Conservation (phyloP, 1,140 invertebrate species). For the Onthophagus taurus region DNA sequence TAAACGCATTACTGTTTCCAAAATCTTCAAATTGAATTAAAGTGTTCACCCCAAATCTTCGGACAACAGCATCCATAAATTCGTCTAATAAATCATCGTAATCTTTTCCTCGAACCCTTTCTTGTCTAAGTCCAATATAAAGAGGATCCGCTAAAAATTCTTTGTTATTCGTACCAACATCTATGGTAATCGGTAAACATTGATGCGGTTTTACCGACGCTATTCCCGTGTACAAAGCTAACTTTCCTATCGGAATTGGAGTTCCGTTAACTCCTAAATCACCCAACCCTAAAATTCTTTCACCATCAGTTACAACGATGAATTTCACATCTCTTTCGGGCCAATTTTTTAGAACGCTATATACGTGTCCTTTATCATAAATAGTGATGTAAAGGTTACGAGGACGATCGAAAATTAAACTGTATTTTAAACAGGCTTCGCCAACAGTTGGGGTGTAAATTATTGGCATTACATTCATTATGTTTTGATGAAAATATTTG, state of each 20-base stretch:
- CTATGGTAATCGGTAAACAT: constrained; percentile 84
- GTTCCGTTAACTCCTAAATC: constrained; percentile 92
- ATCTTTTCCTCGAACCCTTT: constrained; percentile 64
- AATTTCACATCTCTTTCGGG: constrained; percentile 87
- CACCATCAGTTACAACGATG: constrained; percentile 92
- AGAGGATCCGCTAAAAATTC: constrained; percentile 75
- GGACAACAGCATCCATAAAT: constrained; percentile 88
- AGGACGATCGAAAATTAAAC: constrained; percentile 86
- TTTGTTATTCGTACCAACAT: constrained; percentile 89
- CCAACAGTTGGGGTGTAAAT: constrained; percentile 98
- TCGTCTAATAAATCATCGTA: constrained; percentile 96
- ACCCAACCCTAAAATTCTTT: constrained; percentile 87
- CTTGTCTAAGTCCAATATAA: constrained; percentile 85
- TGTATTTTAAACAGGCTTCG: constrained; percentile 93
- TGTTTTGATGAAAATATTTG: constrained; percentile 83
- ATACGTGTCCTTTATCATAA: constrained; percentile 90
- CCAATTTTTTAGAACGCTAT: constrained; percentile 83
- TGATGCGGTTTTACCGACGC: constrained; percentile 90
- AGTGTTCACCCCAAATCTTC: constrained; percentile 71
- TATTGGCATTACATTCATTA: constrained; percentile 93
- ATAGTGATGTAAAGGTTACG: constrained; percentile 94
- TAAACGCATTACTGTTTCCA: constrained; percentile 83
- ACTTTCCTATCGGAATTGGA: constrained; percentile 93
- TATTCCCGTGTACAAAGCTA: constrained; percentile 85
- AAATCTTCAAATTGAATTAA: constrained; percentile 94